These are phyloP conservation scores for Camptogramma bilineatum DNA, from an alignment of 2,888 invertebrate species.

Conservation along the genomic window DNA sequence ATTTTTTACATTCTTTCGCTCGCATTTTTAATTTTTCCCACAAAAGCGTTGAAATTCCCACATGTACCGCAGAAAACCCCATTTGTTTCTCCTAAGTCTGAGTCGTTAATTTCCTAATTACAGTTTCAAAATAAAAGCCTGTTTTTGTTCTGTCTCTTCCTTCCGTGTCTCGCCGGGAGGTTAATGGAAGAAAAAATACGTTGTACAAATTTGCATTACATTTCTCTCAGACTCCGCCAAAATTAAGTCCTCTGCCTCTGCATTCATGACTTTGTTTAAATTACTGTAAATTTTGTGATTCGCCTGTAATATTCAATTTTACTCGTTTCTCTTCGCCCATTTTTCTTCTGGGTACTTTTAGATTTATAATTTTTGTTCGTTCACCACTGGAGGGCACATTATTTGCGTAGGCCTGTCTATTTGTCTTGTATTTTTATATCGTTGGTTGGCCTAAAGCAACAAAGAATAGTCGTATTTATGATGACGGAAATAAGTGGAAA, in stretches of 20 bases:
- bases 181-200: constrained; percentile 84
- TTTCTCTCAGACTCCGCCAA: constrained; percentile 65
- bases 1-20: constrained; percentile 38
- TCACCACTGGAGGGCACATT: constrained; percentile 25
- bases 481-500: background rate
- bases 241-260: constrained; percentile 76
- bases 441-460: constrained; percentile 9
- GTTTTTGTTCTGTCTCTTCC: constrained; percentile 73
- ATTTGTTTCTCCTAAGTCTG: constrained; percentile 75
- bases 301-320: constrained; percentile 60
- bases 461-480: constrained; percentile 4
- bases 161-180: constrained; percentile 70
- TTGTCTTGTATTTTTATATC: constrained; percentile 17
- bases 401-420: constrained; percentile 23
- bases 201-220: constrained; percentile 84
- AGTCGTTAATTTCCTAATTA: constrained; percentile 84
- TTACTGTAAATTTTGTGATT: constrained; percentile 76
- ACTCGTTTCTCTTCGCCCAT: constrained; percentile 21
- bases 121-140: constrained; percentile 77
- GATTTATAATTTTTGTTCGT: constrained; percentile 47
- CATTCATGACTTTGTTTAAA: constrained; percentile 79
- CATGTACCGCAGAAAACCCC: constrained; percentile 67
- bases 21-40: constrained; percentile 61
- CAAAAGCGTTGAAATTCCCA: constrained; percentile 64
- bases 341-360: constrained; percentile 39